Evolutionary conservation across 2,113 vertebrate species (phyloP).

Genomic region (Bufo bufo): DNA sequence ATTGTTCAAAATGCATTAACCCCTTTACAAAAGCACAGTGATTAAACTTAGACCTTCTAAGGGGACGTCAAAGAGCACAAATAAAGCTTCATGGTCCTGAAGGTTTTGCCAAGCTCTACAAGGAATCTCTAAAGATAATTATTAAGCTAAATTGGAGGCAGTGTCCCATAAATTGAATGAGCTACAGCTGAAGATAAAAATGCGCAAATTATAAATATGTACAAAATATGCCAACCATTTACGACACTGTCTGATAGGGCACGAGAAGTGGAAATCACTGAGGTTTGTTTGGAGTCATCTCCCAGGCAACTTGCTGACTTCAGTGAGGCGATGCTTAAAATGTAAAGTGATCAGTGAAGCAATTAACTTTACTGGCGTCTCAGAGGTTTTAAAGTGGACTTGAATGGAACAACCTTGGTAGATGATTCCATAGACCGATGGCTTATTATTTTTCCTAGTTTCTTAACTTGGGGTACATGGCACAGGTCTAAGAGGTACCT

Average conservation of each 20-base stretch:
- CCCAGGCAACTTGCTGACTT: conserved; percentile 11
- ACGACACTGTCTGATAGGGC: not conserved
- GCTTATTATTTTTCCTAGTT: not conserved
- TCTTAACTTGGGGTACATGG: not conserved
- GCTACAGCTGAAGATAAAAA: not conserved
- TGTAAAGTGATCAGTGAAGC: conserved; percentile 28
- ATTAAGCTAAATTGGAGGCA: conserved; percentile 2
- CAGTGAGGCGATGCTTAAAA: not conserved
- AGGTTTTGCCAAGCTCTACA: not conserved
- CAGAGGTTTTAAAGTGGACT: not conserved
- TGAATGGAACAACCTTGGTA: not conserved
- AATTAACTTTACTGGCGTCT: conserved; percentile 30
- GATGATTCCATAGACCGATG: not conserved
- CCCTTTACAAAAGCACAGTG: too few relatives aligned
- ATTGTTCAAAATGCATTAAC: too few relatives aligned
- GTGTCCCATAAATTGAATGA: not conserved
- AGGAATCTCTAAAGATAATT: not conserved
- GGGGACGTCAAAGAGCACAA: not conserved
- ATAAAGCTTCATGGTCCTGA: not conserved
- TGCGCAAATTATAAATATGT: not conserved
- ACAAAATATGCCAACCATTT: conserved; percentile 33
- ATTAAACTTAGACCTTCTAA: not conserved
- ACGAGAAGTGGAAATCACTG: not conserved
- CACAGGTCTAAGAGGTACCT: not conserved
- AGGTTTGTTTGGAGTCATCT: conserved; percentile 26